Evolutionary conservation across 2,797 vertebrate species (phyloP), one percentile per base, ranked within the genome.

Genomic region (Melopsittacus undulatus): DNA sequence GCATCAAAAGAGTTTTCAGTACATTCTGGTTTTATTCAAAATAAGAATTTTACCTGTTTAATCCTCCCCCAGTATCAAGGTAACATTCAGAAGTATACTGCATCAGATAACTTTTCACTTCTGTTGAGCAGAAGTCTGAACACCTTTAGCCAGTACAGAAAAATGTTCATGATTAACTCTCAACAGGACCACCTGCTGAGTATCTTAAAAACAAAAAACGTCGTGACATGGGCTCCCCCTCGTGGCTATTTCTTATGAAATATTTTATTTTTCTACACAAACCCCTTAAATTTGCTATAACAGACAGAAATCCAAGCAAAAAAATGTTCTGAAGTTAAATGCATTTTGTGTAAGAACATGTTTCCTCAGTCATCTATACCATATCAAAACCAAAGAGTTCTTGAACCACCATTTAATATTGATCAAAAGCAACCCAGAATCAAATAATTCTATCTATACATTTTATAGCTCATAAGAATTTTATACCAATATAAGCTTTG

Each of bases 181-280:
- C 26, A 38, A 21, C 7, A 59, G 7, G 13, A 43, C 29, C 1
- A 2, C 6, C n/a, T 34, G 7, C 7, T 3, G 8, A 56, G 7
- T 17, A 10, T 5, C 48, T 19, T 21, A 3, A 17, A 43, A 64
- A 27, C 5, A 21, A 43, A 16, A n/a, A n/a, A 21, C 3, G 0
- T 54, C 79, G 27, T 52, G n/a, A 23, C n/a, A 52, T 20, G 36
- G 27, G n/a, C 86, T 94, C 75, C 77, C 68, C 20, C 92, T 93
- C 4, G 22, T 87, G 90, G 72, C 45, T 76, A 32, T 64, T 64
- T 67, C 2, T 48, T n/a, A 43, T 29, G 12, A 51, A 83, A 57
- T 13, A 81, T 40, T 67, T 42, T 61, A 6, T 8, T 85, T 91
- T 81, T 77, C 45, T 13, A 21, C 11, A 30, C 9, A 73, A 78